Evolutionary conservation across 2,797 vertebrate genomes (phyloP), one percentile per base, ranked within the genome.

Genomic region (Mormyrus proboscirostris): DNA sequence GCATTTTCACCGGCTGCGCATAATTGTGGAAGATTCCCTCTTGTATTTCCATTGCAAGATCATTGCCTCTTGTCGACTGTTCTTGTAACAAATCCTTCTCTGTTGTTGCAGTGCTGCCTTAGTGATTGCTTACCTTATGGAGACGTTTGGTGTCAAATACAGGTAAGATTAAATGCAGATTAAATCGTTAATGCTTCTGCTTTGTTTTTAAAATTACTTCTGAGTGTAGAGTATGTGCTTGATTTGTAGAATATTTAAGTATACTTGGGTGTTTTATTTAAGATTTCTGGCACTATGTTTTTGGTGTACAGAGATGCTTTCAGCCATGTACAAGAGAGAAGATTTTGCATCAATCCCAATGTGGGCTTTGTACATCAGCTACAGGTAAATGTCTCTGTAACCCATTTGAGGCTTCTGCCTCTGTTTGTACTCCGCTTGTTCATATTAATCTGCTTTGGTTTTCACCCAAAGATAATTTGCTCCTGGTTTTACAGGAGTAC

Each of bases 311-410:
- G 98, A 96, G 97, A 99, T 89, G 98, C 99, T 14, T 99, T 99
- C 96, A 97, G 97, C 92, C 98, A 99, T 33, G 98, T 99, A 91
- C 99, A 99, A 95, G 98, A 99, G 95, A 97, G 98, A 92, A 96
- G 98, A 94, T 99, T 99, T 95, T 99, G 99, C 96, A 99, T 99
- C 94, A 99, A 99, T 95, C 98, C 99, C 90, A 99, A 99, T 91
- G 97, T 98, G 94, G 99, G 99, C 93, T 99, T 99, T 94, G 98
- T 99, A 91, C 98, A 99, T 96, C 98, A 99, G 95, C 95, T 99
- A 94, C 98, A 99, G 97, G 99, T 98, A 94, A 57, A 86, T 44
- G 33, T 79, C 8, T 86, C 14, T 33, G 44, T 57, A 7, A n/a
- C 6, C 38, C 19, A 8, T 29, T 79, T 65, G 38, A 49, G 3